These are phyloP conservation scores for Megalonaias nervosa DNA, from an alignment of 1,140 invertebrate species.

Conservation along the genomic window DNA sequence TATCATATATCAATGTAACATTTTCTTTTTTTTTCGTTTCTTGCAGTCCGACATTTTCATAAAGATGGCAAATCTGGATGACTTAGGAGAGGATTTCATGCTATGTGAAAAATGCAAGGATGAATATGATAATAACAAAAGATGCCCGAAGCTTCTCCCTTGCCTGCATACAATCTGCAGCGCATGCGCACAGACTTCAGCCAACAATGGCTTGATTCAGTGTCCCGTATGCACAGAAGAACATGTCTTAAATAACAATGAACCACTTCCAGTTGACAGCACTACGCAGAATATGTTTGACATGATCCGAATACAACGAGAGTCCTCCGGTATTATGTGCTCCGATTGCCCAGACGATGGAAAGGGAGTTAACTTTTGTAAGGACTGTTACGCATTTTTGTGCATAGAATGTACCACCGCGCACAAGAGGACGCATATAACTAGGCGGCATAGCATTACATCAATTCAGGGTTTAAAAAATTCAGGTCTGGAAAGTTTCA, in stretches of 20 bases:
- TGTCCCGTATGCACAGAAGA: conserved; percentile 20
- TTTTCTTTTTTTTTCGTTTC: neutral
- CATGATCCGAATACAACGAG: conserved; percentile 27
- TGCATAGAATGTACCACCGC: conserved; percentile 33
- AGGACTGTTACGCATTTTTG: conserved; percentile 35
- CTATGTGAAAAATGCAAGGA: conserved; percentile 30
- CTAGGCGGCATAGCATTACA: conserved; percentile 22
- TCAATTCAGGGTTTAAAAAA: conserved; percentile 25
- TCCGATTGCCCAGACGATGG: conserved; percentile 33
- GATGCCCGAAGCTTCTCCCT: conserved; percentile 28
- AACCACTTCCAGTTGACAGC: conserved; percentile 11
- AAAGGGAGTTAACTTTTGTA: conserved; percentile 27
- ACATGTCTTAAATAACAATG: conserved; percentile 3
- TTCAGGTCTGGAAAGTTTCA: conserved; percentile 29
- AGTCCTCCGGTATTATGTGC: conserved; percentile 27
- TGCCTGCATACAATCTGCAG: conserved; percentile 35
- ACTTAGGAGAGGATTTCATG: conserved; percentile 28
- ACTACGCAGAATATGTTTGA: conserved; percentile 36
- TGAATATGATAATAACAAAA: conserved; percentile 30
- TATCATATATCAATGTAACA: neutral
- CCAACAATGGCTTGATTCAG: conserved; percentile 8
- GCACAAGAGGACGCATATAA: conserved; percentile 30
- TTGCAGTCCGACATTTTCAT: conserved; percentile 2
- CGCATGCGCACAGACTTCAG: conserved; percentile 29
- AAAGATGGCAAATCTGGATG: conserved; percentile 31